Evolutionary conservation across 35 echinoderm and acorn worm genomes (phyloP).

Genomic region (Heliocidaris erythrogramma): DNA sequence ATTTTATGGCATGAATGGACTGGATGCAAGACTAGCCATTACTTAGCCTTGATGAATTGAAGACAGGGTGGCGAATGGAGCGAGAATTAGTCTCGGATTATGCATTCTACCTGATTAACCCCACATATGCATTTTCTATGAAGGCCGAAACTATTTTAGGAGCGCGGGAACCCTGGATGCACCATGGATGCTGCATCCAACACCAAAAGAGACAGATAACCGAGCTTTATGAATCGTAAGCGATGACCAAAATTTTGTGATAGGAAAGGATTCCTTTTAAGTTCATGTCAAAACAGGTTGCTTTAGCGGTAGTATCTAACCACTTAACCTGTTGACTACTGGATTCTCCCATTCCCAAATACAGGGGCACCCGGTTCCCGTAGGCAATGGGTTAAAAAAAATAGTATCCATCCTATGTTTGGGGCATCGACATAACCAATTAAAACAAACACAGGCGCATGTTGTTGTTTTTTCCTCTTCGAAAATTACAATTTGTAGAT

Average conservation of each 20-base stretch:
- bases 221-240: neutral
- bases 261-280: neutral
- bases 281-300: neutral
- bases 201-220: neutral
- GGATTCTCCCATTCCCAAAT: no score
- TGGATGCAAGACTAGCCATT: neutral
- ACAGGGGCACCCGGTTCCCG: no score
- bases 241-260: neutral
- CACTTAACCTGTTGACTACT: no score
- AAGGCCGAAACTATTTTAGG: neutral
- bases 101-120: constrained; percentile 11
- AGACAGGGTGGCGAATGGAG: neutral
- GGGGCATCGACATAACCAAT: neutral
- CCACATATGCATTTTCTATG: neutral
- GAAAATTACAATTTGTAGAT: neutral
- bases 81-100: neutral
- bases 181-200: neutral
- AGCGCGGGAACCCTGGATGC: neutral
- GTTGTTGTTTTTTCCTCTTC: neutral
- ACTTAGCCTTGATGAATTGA: constrained; percentile 8
- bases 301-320: no score
- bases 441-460: neutral
- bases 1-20: neutral
- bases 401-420: neutral
- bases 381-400: no score